phyloP scores from a whole-genome alignment of 2,113 vertebrate species.

The Sorex araneus region DNA sequence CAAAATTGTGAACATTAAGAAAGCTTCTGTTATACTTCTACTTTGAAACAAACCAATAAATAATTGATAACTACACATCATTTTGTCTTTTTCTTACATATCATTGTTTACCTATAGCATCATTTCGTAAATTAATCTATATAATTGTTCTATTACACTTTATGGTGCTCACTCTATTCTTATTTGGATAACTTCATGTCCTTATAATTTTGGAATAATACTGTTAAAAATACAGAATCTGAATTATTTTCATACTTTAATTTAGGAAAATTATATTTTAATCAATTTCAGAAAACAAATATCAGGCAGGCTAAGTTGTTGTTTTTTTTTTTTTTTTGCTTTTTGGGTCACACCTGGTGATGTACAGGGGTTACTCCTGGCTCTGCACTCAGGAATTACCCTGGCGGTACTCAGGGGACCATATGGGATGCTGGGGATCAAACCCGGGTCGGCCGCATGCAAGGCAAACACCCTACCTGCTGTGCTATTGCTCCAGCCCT shows the following conservation, averaged over 20 bases:
- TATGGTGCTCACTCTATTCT: not conserved
- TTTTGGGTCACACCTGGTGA: too few species aligned
- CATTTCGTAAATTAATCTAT: conserved; percentile 23
- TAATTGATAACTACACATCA: not conserved
- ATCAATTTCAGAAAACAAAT: conserved; percentile 5
- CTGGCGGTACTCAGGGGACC: too few species aligned
- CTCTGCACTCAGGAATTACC: too few species aligned
- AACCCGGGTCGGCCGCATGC: too few species aligned
- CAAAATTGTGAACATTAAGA: not conserved
- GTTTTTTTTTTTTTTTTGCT: too few species aligned
- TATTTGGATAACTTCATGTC: conserved; percentile 16
- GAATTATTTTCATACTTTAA: not conserved
- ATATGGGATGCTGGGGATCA: too few species aligned
- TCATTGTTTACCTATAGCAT: not conserved
- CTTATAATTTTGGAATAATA: not conserved
- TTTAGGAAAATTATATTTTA: conserved; percentile 14
- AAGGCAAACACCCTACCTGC: too few species aligned
- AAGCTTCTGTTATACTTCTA: not conserved
- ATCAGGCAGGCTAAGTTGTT: not conserved
- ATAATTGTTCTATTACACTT: not conserved
- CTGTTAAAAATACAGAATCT: not conserved
- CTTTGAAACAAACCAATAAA: not conserved
- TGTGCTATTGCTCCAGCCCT: too few species aligned
- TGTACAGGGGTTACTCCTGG: too few species aligned
- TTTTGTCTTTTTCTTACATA: not conserved